Evolutionary conservation across 1,140 invertebrate genomes (phyloP), one percentile per base, ranked within the genome.

Genomic region (Procambarus clarkii): DNA sequence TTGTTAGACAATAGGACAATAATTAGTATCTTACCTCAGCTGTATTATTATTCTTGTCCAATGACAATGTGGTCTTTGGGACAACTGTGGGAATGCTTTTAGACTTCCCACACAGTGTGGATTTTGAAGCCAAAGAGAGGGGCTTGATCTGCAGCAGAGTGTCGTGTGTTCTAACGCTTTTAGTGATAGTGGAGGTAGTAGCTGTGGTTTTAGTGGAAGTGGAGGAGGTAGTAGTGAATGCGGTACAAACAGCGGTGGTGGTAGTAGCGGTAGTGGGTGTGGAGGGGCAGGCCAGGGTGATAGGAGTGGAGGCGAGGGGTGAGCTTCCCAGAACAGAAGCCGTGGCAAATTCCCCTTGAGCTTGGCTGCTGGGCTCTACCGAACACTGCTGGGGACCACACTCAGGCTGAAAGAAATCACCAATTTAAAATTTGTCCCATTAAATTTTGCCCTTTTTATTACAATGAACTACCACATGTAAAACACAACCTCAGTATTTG

Each of bases 321-420:
- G 78, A 24, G 86, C 86, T 88, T 88, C 86, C 86, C 60, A 48
- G 46, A 80, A 77, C 86, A 80, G 86, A 86, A 86, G 84, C 78
- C 69, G 86, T 69, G 86, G 86, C 79, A 48, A 46, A 45, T 64
- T 88, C 86, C 86, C 76, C 78, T 34, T 64, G 86, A 69, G 86
- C 54, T 88, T 58, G 60, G 78, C 86, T 88, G 86, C 86, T 88
- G 86, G 77, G 77, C 45, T 88, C 86, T 80, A 69, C 86, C 77
- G 69, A 79, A 88, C 50, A 88, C 78, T 79, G 86, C 80, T 82
- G 80, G 78, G 86, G 76, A 80, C 78, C 79, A 78, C 78, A 88
- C 86, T 81, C 86, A 88, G 86, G 86, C 86, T 88, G 86, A 8
- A 80, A 88, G 7, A 69, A 78, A 88, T 45, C 34, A 34, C 34